These are phyloP conservation scores for Xestia rhomboidea DNA, from an alignment of 2,888 invertebrate genomes.

Conservation along the genomic window DNA sequence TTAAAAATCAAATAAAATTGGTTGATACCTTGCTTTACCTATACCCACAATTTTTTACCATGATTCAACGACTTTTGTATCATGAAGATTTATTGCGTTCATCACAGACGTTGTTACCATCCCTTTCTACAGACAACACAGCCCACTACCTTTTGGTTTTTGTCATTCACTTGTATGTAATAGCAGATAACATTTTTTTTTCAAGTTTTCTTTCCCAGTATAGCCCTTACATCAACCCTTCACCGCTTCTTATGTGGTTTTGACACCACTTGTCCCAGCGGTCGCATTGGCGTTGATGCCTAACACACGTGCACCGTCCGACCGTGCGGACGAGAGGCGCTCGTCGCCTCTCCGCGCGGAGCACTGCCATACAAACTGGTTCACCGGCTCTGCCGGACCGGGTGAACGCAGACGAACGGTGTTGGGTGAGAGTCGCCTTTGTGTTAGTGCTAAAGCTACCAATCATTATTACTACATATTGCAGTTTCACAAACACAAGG, in stretches of 20 bases:
- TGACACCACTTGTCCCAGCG: neutral
- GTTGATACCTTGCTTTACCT: neutral
- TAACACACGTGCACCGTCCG: neutral
- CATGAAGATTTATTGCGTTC: neutral
- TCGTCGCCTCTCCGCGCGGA: neutral
- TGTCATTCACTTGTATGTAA: neutral
- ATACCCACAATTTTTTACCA: neutral
- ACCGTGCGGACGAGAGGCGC: neutral
- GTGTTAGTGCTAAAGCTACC: too few species aligned
- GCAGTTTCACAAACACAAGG: neutral
- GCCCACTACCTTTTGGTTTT: neutral
- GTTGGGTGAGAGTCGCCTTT: too few species aligned
- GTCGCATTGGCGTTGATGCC: neutral
- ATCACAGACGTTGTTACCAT: neutral
- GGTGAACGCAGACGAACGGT: too few species aligned
- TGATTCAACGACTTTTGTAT: neutral
- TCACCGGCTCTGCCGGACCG: too few species aligned
- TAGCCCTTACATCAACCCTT: neutral
- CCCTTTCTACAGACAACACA: neutral
- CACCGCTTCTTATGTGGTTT: neutral
- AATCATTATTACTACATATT: neutral
- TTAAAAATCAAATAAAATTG: neutral
- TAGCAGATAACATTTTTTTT: neutral
- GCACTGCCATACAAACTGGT: too few species aligned
- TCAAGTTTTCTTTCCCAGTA: neutral